Base-by-base conservation (phyloP, 2,888 invertebrate species). In the Luperina testacea region DNA sequence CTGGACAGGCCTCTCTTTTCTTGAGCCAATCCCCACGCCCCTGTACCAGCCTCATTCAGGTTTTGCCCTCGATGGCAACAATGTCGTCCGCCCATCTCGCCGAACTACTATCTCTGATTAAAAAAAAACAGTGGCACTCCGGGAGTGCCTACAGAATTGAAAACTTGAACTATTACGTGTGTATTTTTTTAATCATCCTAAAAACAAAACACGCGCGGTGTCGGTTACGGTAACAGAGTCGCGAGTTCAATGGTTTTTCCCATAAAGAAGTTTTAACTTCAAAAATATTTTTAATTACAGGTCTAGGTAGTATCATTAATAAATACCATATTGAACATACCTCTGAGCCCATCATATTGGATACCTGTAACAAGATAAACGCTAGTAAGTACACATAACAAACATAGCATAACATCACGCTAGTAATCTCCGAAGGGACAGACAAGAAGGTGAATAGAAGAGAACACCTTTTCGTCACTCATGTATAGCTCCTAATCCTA, bases 331-430 rank as follows among this genome's bases (percentile, higher is more conserved):
- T 61, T 7, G 8, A 59, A 78, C 86, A 72, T 81, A 93, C 93
- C 93, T 89, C 92, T 84, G 11, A 93, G 89, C 24, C 93, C 93
- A 75, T 92, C 90, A 70, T 92, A 91, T n/a, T 91, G 90, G n/a
- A 93, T 86, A 82, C 93, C 93, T 93, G 91, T 73, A 92, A 93
- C 90, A 80, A 88, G 70, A 71, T 42, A 38, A 53, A 17, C 3
- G 9, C 17, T 27, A 15, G 27, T 27, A 51, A 73, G 13, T 20
- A 72, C 32, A 17, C 45, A 48, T 27, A 20, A 48, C 20, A 38
- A 38, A 38, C 5, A 38, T 7, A 38, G 59, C 9, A 32, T n/a
- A 9, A 51, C 51, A 17, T 20, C 20, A 9, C 20, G 32, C 11
- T 11, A 11, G 45, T 11, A 45, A 2, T 11, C 45, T 2, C 45